These are phyloP conservation scores for Laothoe populi DNA, from an alignment of 2,888 invertebrate genomes.

Conservation along the genomic window DNA sequence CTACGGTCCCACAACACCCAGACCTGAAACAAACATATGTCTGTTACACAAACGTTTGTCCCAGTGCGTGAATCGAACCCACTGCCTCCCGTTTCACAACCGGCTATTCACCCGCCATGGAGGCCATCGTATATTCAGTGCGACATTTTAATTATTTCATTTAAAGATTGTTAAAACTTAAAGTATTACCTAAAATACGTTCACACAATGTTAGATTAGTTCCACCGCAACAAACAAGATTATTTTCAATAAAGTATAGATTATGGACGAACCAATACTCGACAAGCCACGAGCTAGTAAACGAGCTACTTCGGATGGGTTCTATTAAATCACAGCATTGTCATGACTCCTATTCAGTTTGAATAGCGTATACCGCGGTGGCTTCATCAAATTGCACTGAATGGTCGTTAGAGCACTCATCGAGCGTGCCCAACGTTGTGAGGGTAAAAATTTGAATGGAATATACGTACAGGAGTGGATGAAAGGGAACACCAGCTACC, in stretches of 20 bases:
- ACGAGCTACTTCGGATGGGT: slow-evolving; percentile 63
- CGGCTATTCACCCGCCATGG: too few species aligned
- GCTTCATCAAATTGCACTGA: slow-evolving; percentile 83
- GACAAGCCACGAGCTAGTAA: slow-evolving; percentile 36
- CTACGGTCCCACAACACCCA: too few species aligned
- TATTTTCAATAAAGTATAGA: slow-evolving; percentile 28
- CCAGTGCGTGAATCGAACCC: too few species aligned
- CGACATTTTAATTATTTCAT: background rate
- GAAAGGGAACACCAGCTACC: slow-evolving; percentile 48
- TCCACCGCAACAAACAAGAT: slow-evolving; percentile 32
- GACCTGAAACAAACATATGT: too few species aligned
- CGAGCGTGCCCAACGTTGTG: slow-evolving; percentile 64
- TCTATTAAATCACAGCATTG: slow-evolving; percentile 78
- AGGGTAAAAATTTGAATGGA: slow-evolving; percentile 84
- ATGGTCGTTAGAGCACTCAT: slow-evolving; percentile 79
- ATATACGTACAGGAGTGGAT: slow-evolving; percentile 60
- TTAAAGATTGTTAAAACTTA: background rate
- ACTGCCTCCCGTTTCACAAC: too few species aligned
- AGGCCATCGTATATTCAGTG: too few species aligned
- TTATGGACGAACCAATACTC: slow-evolving; percentile 1
- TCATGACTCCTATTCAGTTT: slow-evolving; percentile 73
- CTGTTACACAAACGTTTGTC: too few species aligned
- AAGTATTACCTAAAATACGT: background rate
- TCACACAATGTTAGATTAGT: background rate
- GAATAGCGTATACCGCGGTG: slow-evolving; percentile 70